Evolutionary conservation across 1,140 invertebrate species (phyloP), one percentile per base, ranked within the genome.

Genomic region (Brachionus manjavacas): DNA sequence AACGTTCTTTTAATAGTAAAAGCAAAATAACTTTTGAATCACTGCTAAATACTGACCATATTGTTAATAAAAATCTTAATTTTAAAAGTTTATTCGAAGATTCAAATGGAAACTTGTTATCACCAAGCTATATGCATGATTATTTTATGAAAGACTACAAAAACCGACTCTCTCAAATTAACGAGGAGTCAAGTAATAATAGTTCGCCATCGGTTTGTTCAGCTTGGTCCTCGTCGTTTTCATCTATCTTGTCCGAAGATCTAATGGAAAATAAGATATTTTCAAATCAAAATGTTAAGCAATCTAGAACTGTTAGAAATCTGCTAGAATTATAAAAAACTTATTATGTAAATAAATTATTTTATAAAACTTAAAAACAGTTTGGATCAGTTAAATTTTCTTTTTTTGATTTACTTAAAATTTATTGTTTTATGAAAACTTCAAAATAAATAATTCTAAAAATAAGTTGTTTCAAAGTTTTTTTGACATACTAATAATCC

Each of bases 131-230:
- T 23, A 72, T 72, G 35, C 72, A 31, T 20, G 72, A 76, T 49
- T 20, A 46, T 12, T 49, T 49, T 76, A 49, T 76, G 72, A 76
- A 12, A 25, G 72, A 76, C 28, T 76, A 76, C 25, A 76, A 76
- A 12, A 76, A 76, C 31, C 20, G 72, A n/a, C 31, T 76, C 12
- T 76, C 72, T 11, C 72, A 76, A 49, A 76, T 76, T 14, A 76
- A 76, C 23, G 72, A 76, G 28, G 72, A 76, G 31, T 76, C 72
- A 25, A 76, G 72, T 16, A 49, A 76, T 49, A 49, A 46, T 46
- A 76, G 8, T 12, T 49, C 72, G 4, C 72, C 41, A 4, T 49
- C 72, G 4, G 23, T 76, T 49, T 76, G 43, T 76, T 76, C 72
- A 12, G 43, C 39, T 25, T 76, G 72, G 72, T 76, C 72, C n/a